Conservation (phyloP, 2,797 vertebrate genomes). For the Enteromius afrohamiltoni region DNA sequence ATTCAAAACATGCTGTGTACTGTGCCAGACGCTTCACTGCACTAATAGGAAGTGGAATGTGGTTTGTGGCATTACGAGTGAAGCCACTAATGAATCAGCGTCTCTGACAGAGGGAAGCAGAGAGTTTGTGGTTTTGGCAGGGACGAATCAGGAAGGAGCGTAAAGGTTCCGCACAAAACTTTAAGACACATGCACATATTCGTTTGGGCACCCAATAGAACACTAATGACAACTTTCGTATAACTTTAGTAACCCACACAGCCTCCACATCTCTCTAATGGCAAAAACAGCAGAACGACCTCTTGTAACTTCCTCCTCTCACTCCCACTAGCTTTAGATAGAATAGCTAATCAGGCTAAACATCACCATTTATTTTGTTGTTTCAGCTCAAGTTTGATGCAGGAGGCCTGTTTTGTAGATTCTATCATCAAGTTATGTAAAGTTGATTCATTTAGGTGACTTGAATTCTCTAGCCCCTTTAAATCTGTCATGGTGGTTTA, state of each 20-base stretch:
- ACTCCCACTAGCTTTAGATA: slow-evolving; percentile 9
- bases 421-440: slow-evolving; percentile 1
- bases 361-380: slow-evolving; percentile 25
- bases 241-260: slow-evolving; percentile 61
- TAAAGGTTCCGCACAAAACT: slow-evolving; percentile 64
- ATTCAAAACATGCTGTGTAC: slow-evolving; percentile 43
- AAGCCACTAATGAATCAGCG: slow-evolving; percentile 65
- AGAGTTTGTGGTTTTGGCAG: slow-evolving; percentile 61
- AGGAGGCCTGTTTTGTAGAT: background rate
- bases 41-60: slow-evolving; percentile 57
- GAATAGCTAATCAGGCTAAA: slow-evolving; percentile 7
- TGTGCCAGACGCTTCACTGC: slow-evolving; percentile 34
- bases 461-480: background rate
- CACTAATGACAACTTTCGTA: slow-evolving; percentile 70
- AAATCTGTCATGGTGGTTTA: slow-evolving; percentile 44
- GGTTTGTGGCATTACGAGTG: slow-evolving; percentile 54
- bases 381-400: background rate
- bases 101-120: slow-evolving; percentile 60
- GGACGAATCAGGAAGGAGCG: slow-evolving; percentile 61
- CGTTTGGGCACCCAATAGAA: slow-evolving; percentile 59
- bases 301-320: slow-evolving; percentile 4
- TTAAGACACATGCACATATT: background rate
- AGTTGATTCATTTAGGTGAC: slow-evolving; percentile 27
- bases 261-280: slow-evolving; percentile 10
- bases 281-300: slow-evolving; percentile 21